phyloP scores from a whole-genome alignment of 2,888 invertebrate genomes.

The Drosophila testacea region DNA sequence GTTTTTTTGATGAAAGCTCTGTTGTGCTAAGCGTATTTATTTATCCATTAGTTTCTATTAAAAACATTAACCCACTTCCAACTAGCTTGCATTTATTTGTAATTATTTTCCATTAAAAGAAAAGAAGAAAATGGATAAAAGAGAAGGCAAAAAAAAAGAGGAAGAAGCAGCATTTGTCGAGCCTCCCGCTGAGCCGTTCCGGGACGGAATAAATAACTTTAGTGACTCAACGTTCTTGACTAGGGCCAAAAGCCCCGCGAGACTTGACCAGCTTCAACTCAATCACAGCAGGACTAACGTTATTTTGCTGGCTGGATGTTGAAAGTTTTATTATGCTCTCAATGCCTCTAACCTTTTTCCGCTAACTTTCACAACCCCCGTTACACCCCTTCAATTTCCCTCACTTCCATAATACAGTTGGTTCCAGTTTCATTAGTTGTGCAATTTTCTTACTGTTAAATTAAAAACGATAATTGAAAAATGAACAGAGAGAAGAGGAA shows the following conservation, averaged over 20 bases:
- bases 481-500: conserved; percentile 31
- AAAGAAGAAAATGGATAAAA: conserved; percentile 34
- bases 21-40: conserved; percentile 12
- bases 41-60: conserved; percentile 70
- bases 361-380: not conserved
- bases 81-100: conserved; percentile 58
- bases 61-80: conserved; percentile 47
- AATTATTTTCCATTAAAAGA: conserved; percentile 79
- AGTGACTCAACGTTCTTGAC: conserved; percentile 42
- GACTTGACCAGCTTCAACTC: conserved; percentile 73
- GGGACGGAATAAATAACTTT: conserved; percentile 56
- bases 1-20: not conserved
- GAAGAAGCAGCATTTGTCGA: conserved; percentile 37
- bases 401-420: conserved; percentile 17
- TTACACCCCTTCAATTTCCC: not conserved
- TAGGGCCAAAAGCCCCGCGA: conserved; percentile 48
- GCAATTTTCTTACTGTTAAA: conserved; percentile 76
- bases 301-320: conserved; percentile 56
- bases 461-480: conserved; percentile 82
- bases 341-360: conserved; percentile 27
- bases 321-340: conserved; percentile 71
- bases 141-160: conserved; percentile 1
- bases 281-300: conserved; percentile 75
- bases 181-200: conserved; percentile 46
- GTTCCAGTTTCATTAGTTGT: conserved; percentile 75